Evolutionary conservation across 1,140 invertebrate species (phyloP).

Genomic region (Ectropis grisescens): DNA sequence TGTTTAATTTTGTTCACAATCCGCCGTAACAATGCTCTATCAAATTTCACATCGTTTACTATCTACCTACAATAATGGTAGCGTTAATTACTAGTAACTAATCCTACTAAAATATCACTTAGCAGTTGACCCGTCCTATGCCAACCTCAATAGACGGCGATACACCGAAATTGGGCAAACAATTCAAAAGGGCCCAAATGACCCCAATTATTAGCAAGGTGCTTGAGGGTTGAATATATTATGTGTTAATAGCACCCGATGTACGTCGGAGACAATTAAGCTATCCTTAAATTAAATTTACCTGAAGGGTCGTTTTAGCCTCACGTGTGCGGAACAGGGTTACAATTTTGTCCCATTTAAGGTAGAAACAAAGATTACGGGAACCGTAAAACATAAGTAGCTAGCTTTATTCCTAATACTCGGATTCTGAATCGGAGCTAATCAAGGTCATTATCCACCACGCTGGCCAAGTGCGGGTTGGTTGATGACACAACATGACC

Average conservation of each 20-base stretch:
- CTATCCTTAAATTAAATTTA: slow-evolving; percentile 55
- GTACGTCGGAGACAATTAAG: slow-evolving; percentile 38
- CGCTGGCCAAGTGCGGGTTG: too few relatives aligned
- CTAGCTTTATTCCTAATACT: too few relatives aligned
- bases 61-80: too few relatives aligned
- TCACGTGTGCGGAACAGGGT: slow-evolving; percentile 8
- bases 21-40: too few relatives aligned
- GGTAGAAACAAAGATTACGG: too few relatives aligned
- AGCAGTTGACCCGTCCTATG: slow-evolving; percentile 15
- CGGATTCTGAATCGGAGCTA: too few relatives aligned
- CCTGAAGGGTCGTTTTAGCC: slow-evolving; percentile 37
- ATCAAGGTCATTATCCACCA: too few relatives aligned
- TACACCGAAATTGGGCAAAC: slow-evolving; percentile 41
- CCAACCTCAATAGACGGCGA: slow-evolving; percentile 18
- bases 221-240: slow-evolving; percentile 57
- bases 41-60: too few relatives aligned
- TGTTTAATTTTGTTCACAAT: too few relatives aligned
- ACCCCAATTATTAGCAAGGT: slow-evolving; percentile 61
- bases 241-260: slow-evolving; percentile 51
- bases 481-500: too few relatives aligned
- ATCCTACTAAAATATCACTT: slow-evolving; percentile 12
- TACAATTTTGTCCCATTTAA: slow-evolving; percentile 11
- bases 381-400: too few relatives aligned
- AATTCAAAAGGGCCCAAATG: slow-evolving; percentile 28
- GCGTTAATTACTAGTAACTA: too few relatives aligned